phyloP scores from a whole-genome alignment of 2,113 vertebrate species.

The Corythaeola cristata region DNA sequence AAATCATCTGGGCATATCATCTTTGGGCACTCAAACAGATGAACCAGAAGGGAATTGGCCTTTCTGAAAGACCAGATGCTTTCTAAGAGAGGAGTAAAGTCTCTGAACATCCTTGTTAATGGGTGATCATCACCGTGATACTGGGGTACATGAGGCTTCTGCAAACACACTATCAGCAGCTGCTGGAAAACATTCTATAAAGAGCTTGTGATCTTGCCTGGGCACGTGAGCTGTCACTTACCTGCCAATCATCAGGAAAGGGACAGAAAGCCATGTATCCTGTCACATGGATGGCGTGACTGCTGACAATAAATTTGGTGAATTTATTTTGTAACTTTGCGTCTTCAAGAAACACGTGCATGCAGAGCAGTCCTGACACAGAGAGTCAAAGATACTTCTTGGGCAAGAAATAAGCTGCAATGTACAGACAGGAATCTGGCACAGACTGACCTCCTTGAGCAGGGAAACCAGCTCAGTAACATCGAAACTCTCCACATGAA shows the following conservation, averaged over 20 bases:
- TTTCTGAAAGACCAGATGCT: neutral
- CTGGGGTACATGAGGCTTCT: neutral
- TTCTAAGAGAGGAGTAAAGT: neutral
- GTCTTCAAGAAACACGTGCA: neutral
- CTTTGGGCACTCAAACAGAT: neutral
- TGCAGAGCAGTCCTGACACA: neutral
- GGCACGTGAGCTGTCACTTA: neutral
- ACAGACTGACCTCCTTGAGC: neutral
- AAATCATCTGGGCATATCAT: neutral
- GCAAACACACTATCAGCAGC: neutral
- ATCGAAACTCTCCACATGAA: neutral
- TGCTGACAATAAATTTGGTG: neutral
- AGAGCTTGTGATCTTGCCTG: neutral
- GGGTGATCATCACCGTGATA: neutral
- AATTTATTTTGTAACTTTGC: neutral
- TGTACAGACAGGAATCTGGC: neutral
- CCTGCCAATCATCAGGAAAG: neutral
- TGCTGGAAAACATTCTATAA: neutral
- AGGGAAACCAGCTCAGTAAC: neutral
- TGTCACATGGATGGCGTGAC: neutral
- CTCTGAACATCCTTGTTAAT: neutral
- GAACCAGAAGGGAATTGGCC: neutral
- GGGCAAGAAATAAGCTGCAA: neutral
- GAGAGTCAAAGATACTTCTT: neutral
- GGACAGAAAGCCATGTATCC: neutral